Evolutionary conservation across 2,113 vertebrate genomes (phyloP), one percentile per base, ranked within the genome.

Genomic region (Drymodes brunneopygia): DNA sequence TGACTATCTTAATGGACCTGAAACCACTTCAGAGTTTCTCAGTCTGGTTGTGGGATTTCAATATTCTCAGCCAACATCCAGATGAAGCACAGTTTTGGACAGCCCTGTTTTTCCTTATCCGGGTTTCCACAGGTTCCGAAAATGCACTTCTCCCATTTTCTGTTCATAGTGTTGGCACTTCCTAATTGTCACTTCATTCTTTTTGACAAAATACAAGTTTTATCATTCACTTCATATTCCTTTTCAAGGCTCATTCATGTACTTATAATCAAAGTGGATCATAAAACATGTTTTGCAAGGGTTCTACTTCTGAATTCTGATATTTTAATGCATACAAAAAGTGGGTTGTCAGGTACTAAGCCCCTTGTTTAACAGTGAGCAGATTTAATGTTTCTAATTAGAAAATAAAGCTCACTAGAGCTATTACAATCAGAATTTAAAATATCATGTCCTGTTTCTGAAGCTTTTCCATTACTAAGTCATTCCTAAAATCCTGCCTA

Each of bases 71-170:
- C 9, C 33, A 80, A 29, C 5, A 42, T 33, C 14, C 13, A 31
- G 12, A 9, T 31, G 31, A 86, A 89, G 4, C 4, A 56, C 16
- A 54, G 8, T 28, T 85, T 79, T 71, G 29, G 44, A 51, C 13
- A 35, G 61, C 7, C 0, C 1, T 38, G 7, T 20, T 57, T 61
- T 45, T 47, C 13, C 6, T 7, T 77, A 2, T 2, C 6, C 8
- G 3, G 1, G 3, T 73, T 72, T 74, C 58, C 62, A 6, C 6
- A 67, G 17, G 24, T 70, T 89, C 40, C 15, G 2, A 48, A 92
- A 69, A 89, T 4, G 0, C 27, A 50, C 51, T 79, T 87, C 13
- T 57, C 1, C 7, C 7, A n/a, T 45, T 69, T 70, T 8, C 10
- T 45, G 13, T 54, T 84, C 10, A 31, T 35, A 67, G 33, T 35